These are phyloP conservation scores for Atta texana DNA, from an alignment of 1,140 invertebrate genomes.

Conservation along the genomic window DNA sequence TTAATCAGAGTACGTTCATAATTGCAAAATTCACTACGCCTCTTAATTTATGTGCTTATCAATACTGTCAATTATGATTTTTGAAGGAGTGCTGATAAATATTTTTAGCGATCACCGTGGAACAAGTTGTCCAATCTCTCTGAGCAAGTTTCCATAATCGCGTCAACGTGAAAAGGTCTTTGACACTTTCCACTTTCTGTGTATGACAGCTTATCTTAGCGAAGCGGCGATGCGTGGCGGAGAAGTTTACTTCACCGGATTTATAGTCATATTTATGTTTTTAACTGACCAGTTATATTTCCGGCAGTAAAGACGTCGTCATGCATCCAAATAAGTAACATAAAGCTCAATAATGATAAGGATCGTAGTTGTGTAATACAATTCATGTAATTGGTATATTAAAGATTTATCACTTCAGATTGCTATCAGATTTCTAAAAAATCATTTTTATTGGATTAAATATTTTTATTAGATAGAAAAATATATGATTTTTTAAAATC, in stretches of 20 bases:
- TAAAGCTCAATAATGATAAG: background rate
- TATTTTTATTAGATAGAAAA: background rate
- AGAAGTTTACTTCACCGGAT: slow-evolving; percentile 10
- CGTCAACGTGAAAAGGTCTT: slow-evolving; percentile 35
- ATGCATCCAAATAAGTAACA: background rate
- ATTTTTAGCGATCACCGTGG: background rate
- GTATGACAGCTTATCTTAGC: slow-evolving; percentile 32
- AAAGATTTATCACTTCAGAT: background rate
- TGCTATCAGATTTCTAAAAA: background rate
- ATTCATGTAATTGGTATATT: background rate
- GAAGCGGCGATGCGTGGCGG: slow-evolving; percentile 36
- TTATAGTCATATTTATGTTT: background rate
- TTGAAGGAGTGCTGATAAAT: background rate
- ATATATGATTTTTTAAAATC: background rate
- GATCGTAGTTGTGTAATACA: background rate
- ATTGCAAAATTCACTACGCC: background rate
- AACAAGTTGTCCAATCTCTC: background rate
- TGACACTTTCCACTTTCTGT: slow-evolving; percentile 55
- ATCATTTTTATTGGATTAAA: background rate
- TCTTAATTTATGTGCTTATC: background rate
- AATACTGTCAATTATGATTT: background rate
- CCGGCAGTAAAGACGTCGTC: slow-evolving; percentile 11
- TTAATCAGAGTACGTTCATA: slow-evolving; percentile 10
- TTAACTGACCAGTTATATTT: slow-evolving; percentile 43
- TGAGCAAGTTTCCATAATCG: slow-evolving; percentile 18